A percentile compares a stretch with the other conserved stretches of the same genome.
These are phyloP conservation scores for Epistrophe grossulariae DNA, from an alignment of 2,888 invertebrate species.

Conservation along the genomic window DNA sequence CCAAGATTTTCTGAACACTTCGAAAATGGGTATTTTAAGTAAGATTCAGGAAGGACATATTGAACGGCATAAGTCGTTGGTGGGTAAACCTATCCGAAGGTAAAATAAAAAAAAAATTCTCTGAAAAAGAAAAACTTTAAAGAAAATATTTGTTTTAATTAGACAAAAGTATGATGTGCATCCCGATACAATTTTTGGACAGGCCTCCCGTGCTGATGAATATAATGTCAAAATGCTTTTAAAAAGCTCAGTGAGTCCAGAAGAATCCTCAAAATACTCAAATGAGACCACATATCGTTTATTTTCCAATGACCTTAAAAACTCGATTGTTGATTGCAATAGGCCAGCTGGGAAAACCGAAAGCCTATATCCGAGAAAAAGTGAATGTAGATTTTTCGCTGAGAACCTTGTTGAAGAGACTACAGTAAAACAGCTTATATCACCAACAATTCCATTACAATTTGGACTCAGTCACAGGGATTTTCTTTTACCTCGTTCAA, in stretches of 20 bases:
- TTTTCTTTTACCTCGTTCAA: conserved; percentile 77
- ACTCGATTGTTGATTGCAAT: conserved; percentile 17
- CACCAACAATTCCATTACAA: conserved; percentile 77
- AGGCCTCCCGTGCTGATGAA: conserved; percentile 27
- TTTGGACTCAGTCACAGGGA: conserved; percentile 79
- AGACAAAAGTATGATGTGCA: neutral
- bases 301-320: conserved; percentile 74
- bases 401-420: conserved; percentile 73
- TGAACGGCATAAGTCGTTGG: conserved; percentile 76
- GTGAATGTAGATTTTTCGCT: conserved; percentile 44
- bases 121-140: neutral
- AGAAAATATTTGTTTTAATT: neutral
- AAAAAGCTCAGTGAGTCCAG: conserved; percentile 77
- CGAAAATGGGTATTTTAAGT: conserved; percentile 75
- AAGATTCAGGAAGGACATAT: conserved; percentile 78
- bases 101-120: conserved; percentile 18
- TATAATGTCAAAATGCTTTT: conserved; percentile 78
- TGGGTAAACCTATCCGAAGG: conserved; percentile 79
- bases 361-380: neutral
- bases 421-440: conserved; percentile 77
- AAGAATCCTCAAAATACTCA: conserved; percentile 68
- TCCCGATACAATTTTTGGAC: conserved; percentile 76
- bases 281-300: conserved; percentile 80
- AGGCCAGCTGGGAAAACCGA: conserved; percentile 40
- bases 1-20: conserved; percentile 69